Base-by-base conservation (phyloP, 2,113 vertebrate species). In the Phrynosoma blainvillii region DNA sequence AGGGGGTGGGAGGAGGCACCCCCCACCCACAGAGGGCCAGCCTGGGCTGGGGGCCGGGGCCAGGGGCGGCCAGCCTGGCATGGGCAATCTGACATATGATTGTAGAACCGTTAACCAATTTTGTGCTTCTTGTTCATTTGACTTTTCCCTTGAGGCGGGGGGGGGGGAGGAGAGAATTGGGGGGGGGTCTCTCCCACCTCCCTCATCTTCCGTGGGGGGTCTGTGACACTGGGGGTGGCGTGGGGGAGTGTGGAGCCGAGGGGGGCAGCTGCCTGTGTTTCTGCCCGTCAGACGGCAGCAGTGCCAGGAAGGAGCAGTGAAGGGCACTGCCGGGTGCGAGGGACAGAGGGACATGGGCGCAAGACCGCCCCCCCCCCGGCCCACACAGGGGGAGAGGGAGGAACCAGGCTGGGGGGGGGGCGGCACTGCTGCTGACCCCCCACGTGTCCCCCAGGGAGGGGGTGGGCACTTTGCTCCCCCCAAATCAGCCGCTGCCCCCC, bases 81-180 rank as follows among this genome's bases (percentile, higher is more conserved):
- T 62, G 52, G 20, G 88, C 84, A 85, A 84, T 88, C 87, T 91
- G 93, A 92, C 90, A 87, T 85, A 92, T 92, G 92, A 95, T 82
- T 94, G 92, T 92, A 88, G 91, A 79, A 92, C 91, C 86, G 89
- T 73, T 87, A 91, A 93, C 82, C 86, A 70, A 93, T 94, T 92
- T 90, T 88, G 89, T 84, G 86, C 89, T 92, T 92, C 90, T 87
- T 10, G 66, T 89, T 89, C 91, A 80, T 92, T 91, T 71, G 65
- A 21, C 23, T 90, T 88, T 92, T 90, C 92, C 5, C 8, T 32
- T 89, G 81, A 90, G 87, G 90, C 86, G 11, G 27, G 40, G 74
- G 76, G 62, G 65, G 84, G 25, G 27, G 25, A 30, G 25, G 25
- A 11, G n/a, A n/a, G n/a, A n/a, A n/a, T n/a, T n/a, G 27, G 4